Percentiles rank a stretch among this genome's conserved stretches.
These are phyloP conservation scores for Eupithecia dodoneata DNA, from an alignment of 2,888 invertebrate species.

Conservation along the genomic window DNA sequence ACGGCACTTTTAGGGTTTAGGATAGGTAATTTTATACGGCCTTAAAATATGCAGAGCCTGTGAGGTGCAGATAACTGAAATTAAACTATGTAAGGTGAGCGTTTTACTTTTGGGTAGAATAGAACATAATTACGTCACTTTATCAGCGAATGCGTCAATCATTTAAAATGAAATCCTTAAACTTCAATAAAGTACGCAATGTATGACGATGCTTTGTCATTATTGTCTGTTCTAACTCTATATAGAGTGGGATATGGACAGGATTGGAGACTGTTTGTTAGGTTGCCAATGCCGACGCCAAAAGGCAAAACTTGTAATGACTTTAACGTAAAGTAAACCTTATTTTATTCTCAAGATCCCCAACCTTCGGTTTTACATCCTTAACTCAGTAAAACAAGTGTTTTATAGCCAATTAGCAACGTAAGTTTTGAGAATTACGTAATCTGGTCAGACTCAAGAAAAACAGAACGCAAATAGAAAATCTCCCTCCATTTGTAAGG, in stretches of 20 bases:
- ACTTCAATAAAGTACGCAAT: no score
- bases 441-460: conserved; percentile 12
- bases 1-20: conserved; percentile 4
- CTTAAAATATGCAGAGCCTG: background rate
- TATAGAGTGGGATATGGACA: background rate
- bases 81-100: background rate
- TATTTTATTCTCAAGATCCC: background rate
- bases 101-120: background rate
- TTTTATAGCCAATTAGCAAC: background rate
- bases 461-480: conserved; percentile 28
- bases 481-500: conserved; percentile 20
- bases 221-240: background rate
- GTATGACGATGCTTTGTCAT: no score
- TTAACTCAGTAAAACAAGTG: background rate
- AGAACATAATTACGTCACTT: no score
- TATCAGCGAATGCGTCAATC: no score
- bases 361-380: background rate
- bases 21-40: background rate
- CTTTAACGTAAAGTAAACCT: background rate
- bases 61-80: background rate
- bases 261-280: background rate
- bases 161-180: no score
- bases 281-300: background rate
- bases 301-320: background rate
- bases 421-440: conserved; percentile 7